phyloP scores from a whole-genome alignment of 2,888 invertebrate species.

The Erebia aethiops region DNA sequence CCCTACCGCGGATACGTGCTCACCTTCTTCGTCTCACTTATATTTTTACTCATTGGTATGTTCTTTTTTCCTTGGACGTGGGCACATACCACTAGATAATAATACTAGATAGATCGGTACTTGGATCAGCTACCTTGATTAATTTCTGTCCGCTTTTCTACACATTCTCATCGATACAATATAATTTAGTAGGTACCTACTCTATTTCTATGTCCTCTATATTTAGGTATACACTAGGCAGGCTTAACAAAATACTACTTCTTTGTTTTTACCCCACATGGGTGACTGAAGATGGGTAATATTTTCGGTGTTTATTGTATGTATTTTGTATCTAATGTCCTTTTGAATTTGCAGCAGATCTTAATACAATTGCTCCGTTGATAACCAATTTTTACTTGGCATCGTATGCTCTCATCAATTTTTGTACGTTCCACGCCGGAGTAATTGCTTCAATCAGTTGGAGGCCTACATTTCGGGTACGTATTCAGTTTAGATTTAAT shows the following conservation, averaged over 20 bases:
- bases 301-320: no score
- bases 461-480: conserved; percentile 93
- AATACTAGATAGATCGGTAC: not conserved
- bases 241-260: no score
- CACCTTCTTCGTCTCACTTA: conserved; percentile 93
- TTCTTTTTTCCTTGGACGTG: not conserved
- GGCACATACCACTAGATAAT: no score
- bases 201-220: no score
- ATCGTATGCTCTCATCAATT: conserved; percentile 96
- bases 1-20: conserved; percentile 96
- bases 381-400: conserved; percentile 98
- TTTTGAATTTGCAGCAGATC: conserved; percentile 84
- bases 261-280: no score
- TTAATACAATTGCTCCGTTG: conserved; percentile 94
- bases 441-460: conserved; percentile 94
- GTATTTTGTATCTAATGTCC: no score
- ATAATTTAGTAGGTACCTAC: no score
- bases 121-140: not conserved
- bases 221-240: no score
- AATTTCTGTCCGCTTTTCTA: no score
- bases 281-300: no score
- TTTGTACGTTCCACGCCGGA: conserved; percentile 97
- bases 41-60: conserved; percentile 92
- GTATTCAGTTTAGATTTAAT: conserved; percentile 32
- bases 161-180: no score